Evolutionary conservation across 2,888 invertebrate genomes (phyloP).

Genomic region (Theretra japonica): DNA sequence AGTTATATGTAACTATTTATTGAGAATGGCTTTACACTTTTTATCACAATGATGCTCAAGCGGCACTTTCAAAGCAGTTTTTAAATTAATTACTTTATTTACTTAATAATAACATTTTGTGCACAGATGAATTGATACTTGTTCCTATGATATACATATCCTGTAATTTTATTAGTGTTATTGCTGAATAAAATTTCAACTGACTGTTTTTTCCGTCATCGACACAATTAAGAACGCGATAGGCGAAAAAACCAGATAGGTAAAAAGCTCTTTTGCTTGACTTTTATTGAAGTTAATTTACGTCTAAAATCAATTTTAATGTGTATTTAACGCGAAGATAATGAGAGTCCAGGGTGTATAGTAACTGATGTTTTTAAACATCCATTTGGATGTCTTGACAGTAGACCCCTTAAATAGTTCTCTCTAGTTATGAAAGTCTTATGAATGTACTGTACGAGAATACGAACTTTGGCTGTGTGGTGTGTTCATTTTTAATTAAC

Average conservation of each 20-base stretch:
- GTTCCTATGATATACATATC: conserved; percentile 21
- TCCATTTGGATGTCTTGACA: conserved; percentile 21
- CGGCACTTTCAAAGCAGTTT: background rate
- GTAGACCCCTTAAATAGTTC: conserved; percentile 20
- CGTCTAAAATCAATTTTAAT: background rate
- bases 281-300: background rate
- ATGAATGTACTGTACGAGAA: conserved; percentile 18
- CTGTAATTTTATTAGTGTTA: background rate
- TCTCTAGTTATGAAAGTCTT: conserved; percentile 26
- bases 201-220: background rate
- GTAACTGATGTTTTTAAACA: conserved; percentile 24
- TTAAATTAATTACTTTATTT: background rate
- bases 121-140: conserved; percentile 15
- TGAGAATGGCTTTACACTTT: too few relatives aligned
- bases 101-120: background rate
- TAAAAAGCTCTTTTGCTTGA: too few relatives aligned
- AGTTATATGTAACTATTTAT: too few relatives aligned
- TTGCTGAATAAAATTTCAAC: background rate
- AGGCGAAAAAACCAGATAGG: too few relatives aligned
- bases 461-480: conserved; percentile 2
- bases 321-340: background rate
- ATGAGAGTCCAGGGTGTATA: conserved; percentile 13
- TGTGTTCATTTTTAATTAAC: background rate
- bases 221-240: too few relatives aligned
- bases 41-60: too few relatives aligned